Evolutionary conservation across 2,888 invertebrate genomes (phyloP), one percentile per base, ranked within the genome.

Genomic region (Drosophila mettleri): DNA sequence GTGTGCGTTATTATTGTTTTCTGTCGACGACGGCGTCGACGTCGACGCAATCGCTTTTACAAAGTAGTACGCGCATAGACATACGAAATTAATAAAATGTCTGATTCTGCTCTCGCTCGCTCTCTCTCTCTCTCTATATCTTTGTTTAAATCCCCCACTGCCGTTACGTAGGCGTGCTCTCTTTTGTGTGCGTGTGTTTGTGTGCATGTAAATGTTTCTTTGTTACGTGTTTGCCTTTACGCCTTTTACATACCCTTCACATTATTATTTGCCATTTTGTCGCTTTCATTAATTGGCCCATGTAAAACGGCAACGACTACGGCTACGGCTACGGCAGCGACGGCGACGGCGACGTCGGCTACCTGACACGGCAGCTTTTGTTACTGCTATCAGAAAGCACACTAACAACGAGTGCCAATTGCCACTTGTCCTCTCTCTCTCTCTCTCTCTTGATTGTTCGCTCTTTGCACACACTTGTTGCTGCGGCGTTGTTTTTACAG

Each of bases 281-380:
- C 86, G 83, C 86, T 71, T 77, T 86, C 71, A 86, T 83, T 86
- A 86, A 86, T 88, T 83, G 83, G 69, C 76, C 60, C 69, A 83
- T 75, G 82, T 85, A 75, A 83, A 79, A 73, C n/a, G n/a, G n/a
- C n/a, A n/a, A 63, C 59, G 63, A 54, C 55, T 20, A 60, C 57
- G 62, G 45, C 51, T 38, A 31, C 46, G 29, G 10, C 58, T 48
- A 36, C 51, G 31, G 34, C 67, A 41, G 45, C 43, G 33, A 31
- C 60, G 24, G n/a, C 67, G 45, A 14, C 59, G 16, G 20, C 43
- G 33, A 29, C 43, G 52, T 48, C 54, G 57, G 72, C 85, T 81
- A 85, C 82, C 87, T 87, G 80, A 71, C 65, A 73, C 78, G 73
- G 29, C 74, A 61, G 73, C 67, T 77, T 74, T 77, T 74, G 74